Base-by-base conservation (phyloP, 1,140 invertebrate genomes). In the Pseudoatta argentina region DNA sequence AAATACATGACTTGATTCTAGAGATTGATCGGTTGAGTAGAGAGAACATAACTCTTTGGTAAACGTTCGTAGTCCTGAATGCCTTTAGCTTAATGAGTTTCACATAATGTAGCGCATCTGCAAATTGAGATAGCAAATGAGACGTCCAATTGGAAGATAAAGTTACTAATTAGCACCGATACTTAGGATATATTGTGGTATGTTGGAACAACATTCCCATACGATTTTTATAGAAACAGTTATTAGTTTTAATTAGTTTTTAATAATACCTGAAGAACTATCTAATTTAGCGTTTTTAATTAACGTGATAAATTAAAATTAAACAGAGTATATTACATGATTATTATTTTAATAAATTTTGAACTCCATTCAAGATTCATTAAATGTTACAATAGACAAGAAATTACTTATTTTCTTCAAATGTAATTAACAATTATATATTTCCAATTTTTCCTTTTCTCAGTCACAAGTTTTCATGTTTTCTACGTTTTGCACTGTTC, bases 1-100 rank as follows among this genome's bases (percentile, higher is more conserved):
- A 64, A 83, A 88, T 89, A 88, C 55, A 89, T 51, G 82, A 76
- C 59, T 76, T 59, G 83, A 86, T 59, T 76, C 61, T 51, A 76
- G 24, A 71, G 63, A 89, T 72, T 75, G 87, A 88, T 83, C 5
- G 69, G 14, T 75, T 18, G 55, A 63, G 5, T 61, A 34, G 55
- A 18, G 27, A 34, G 55, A 18, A n/a, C 12, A 59, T 34, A 75
- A 18, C 55, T 73, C 79, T 61, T 73, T 73, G 55, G 14, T 44
- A 73, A 73, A 59, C 53, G 34, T 73, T 73, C 34, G n/a, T 53
- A 48, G 48, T 75, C 34, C 55, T 61, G 39, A 83, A 75, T 75
- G 69, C 79, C 69, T 75, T 83, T 75, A 75, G 55, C 39, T 14
- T 83, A 34, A 73, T 75, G 79, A 73, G 79, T 51, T 83, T 73